These are phyloP conservation scores for Teleopsis dalmanni DNA, from an alignment of 1,140 invertebrate genomes.

Conservation along the genomic window DNA sequence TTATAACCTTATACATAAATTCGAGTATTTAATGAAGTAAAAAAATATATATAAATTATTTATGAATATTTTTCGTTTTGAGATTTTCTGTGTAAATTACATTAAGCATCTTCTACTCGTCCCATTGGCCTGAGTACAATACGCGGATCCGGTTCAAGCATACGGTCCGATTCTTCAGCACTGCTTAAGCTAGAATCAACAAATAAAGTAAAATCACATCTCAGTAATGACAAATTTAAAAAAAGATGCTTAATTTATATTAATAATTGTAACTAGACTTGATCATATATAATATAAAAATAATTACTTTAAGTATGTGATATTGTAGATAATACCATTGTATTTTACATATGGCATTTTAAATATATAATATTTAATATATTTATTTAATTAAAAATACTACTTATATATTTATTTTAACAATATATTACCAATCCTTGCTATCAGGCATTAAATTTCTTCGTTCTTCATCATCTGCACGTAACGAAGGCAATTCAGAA, in stretches of 20 bases:
- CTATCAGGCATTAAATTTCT: slow-evolving; percentile 61
- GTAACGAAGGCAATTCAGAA: slow-evolving; percentile 54
- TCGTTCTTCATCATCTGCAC: slow-evolving; percentile 54
- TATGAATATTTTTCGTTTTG: background rate
- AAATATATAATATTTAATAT: background rate
- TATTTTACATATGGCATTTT: no score
- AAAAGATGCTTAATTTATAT: background rate
- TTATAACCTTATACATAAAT: no score
- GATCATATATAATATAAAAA: background rate
- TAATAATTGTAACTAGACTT: background rate
- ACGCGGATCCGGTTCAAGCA: slow-evolving; percentile 57
- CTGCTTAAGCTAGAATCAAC: slow-evolving; percentile 50
- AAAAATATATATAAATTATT: no score
- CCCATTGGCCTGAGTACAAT: slow-evolving; percentile 53
- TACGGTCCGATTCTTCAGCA: slow-evolving; percentile 58
- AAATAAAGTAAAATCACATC: no score
- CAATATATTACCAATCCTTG: slow-evolving; percentile 52
- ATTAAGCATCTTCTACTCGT: slow-evolving; percentile 47
- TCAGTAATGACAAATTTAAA: background rate
- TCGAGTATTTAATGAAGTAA: no score
- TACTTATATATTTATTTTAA: background rate
- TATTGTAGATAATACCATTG: background rate
- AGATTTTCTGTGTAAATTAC: background rate
- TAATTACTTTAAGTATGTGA: background rate
- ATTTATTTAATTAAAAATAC: background rate